phyloP scores from a whole-genome alignment of 2,797 vertebrate genomes.

The Epinephelus malabaricus region DNA sequence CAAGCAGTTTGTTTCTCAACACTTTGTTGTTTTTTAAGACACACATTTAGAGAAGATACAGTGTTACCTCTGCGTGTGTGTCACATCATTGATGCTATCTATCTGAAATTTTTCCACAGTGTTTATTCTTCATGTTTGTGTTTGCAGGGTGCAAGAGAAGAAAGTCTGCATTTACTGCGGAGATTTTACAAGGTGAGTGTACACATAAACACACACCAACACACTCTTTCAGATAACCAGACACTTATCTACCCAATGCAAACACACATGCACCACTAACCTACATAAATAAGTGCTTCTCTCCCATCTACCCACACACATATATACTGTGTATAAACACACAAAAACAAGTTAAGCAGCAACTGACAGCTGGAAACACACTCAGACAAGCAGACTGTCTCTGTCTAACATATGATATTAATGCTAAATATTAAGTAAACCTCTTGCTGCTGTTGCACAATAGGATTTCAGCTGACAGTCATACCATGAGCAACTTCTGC shows the following conservation, averaged over 20 bases:
- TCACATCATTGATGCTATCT: not conserved
- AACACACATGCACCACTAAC: not conserved
- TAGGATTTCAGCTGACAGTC: not conserved
- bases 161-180: constrained; percentile 95
- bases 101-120: not conserved
- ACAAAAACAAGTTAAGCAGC: not conserved
- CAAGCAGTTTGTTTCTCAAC: not conserved
- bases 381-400: not conserved
- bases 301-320: not conserved
- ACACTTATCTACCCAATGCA: not conserved
- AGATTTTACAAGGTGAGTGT: constrained; percentile 93
- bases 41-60: not conserved
- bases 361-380: not conserved
- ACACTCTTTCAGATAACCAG: not conserved
- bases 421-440: not conserved
- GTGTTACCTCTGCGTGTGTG: not conserved
- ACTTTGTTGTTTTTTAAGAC: not conserved
- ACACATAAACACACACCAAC: not conserved
- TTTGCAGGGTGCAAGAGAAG: constrained; percentile 94
- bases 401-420: not conserved
- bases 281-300: not conserved
- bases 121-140: constrained; percentile 41
- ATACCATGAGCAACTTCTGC: not conserved
- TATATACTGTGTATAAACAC: not conserved
- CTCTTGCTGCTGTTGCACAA: not conserved